Percentiles rank a stretch among this genome's conserved stretches.
phyloP scores from a whole-genome alignment of 2,888 invertebrate species.

The Asteroscopus sphinx region DNA sequence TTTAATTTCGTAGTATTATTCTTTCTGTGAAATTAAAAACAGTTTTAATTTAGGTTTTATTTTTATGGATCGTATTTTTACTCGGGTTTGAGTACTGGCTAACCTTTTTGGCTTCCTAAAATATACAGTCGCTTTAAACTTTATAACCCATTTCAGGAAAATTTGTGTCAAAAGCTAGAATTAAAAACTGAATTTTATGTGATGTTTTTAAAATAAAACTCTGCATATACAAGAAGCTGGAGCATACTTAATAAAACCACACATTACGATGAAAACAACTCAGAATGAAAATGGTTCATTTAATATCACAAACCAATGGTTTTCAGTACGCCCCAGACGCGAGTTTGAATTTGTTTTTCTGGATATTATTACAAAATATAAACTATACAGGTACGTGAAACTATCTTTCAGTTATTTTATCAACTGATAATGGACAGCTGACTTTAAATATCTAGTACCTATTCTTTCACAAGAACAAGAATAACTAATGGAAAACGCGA shows the following conservation, averaged over 20 bases:
- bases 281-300: too few relatives aligned
- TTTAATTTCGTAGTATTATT: slow-evolving; percentile 21
- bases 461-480: not conserved
- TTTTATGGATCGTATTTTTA: slow-evolving; percentile 26
- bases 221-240: too few relatives aligned
- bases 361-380: too few relatives aligned
- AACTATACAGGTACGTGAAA: too few relatives aligned
- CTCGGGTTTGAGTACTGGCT: slow-evolving; percentile 16
- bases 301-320: too few relatives aligned
- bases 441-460: not conserved
- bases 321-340: too few relatives aligned
- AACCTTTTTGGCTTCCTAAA: slow-evolving; percentile 23
- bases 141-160: not conserved
- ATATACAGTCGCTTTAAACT: slow-evolving; percentile 15
- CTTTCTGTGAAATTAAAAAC: slow-evolving; percentile 27
- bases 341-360: too few relatives aligned
- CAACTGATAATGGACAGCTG: not conserved
- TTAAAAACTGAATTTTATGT: too few relatives aligned
- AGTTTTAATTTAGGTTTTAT: slow-evolving; percentile 40
- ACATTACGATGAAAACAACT: too few relatives aligned
- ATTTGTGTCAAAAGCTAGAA: not conserved
- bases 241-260: too few relatives aligned
- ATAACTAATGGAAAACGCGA: slow-evolving; percentile 10
- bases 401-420: too few relatives aligned
- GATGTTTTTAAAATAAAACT: too few relatives aligned